phyloP scores from a whole-genome alignment of 2,797 vertebrate species.

The Todus mexicanus region DNA sequence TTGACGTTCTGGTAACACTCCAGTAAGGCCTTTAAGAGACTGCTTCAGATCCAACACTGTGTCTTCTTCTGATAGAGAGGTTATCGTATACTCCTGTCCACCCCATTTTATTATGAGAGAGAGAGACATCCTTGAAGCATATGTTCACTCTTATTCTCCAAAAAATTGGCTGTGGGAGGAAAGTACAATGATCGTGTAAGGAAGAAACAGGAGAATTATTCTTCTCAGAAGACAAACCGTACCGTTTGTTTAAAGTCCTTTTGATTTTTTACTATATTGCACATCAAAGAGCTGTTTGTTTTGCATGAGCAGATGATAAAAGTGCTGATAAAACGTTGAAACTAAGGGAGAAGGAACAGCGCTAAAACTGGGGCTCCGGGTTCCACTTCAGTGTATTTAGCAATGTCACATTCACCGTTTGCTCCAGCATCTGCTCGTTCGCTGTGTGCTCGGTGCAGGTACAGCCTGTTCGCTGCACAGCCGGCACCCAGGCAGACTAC shows the following conservation, averaged over 20 bases:
- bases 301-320: background rate
- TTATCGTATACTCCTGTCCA: slow-evolving; percentile 96
- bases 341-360: background rate
- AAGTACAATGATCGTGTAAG: background rate
- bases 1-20: slow-evolving; percentile 95
- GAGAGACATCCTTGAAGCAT: slow-evolving; percentile 87
- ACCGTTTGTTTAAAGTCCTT: background rate
- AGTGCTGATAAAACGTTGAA: background rate
- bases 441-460: background rate
- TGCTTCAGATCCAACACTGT: slow-evolving; percentile 96
- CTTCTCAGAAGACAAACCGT: background rate
- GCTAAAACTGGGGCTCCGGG: background rate
- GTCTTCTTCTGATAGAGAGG: slow-evolving; percentile 94
- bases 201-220: background rate
- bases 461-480: slow-evolving; percentile 28
- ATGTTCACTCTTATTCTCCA: slow-evolving; percentile 39
- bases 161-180: slow-evolving; percentile 30
- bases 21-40: slow-evolving; percentile 94
- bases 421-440: background rate
- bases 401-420: background rate
- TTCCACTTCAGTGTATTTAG: background rate
- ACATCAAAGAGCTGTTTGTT: background rate
- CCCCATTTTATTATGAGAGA: slow-evolving; percentile 99
- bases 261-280: background rate
- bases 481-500: background rate